Evolutionary conservation across 2,113 vertebrate genomes (phyloP).

Genomic region (Odocoileus hemionus): DNA sequence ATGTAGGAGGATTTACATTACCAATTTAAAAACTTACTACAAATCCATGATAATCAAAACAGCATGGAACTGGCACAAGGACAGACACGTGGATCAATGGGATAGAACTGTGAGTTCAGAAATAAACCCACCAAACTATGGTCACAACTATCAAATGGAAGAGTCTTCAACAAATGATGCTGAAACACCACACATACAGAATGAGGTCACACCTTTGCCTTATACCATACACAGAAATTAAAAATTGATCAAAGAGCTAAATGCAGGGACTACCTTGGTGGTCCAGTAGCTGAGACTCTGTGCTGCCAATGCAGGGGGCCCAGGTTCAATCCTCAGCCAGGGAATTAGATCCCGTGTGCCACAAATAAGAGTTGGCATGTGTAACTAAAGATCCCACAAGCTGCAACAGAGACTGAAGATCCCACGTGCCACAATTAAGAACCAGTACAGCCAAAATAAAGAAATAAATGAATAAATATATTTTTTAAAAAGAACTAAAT

Average conservation of each 20-base stretch:
- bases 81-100: not conserved
- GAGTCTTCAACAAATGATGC: not conserved
- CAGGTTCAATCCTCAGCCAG: not conserved
- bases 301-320: not conserved
- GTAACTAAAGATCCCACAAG: not conserved
- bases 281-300: not conserved
- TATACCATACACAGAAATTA: not conserved
- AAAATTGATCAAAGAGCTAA: not conserved
- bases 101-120: not conserved
- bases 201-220: not conserved
- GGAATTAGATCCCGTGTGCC: not conserved
- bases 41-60: not conserved
- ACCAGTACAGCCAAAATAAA: not conserved
- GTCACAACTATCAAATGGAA: not conserved
- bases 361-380: not conserved
- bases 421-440: not conserved
- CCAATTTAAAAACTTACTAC: not conserved
- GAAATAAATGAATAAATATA: not conserved
- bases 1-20: not conserved
- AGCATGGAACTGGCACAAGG: not conserved
- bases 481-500: not conserved
- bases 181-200: not conserved
- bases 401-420: not conserved
- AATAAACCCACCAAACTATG: not conserved
- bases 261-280: not conserved